These are phyloP conservation scores for Platyrinchus mystaceus DNA, from an alignment of 2,797 vertebrate species.

Conservation along the genomic window DNA sequence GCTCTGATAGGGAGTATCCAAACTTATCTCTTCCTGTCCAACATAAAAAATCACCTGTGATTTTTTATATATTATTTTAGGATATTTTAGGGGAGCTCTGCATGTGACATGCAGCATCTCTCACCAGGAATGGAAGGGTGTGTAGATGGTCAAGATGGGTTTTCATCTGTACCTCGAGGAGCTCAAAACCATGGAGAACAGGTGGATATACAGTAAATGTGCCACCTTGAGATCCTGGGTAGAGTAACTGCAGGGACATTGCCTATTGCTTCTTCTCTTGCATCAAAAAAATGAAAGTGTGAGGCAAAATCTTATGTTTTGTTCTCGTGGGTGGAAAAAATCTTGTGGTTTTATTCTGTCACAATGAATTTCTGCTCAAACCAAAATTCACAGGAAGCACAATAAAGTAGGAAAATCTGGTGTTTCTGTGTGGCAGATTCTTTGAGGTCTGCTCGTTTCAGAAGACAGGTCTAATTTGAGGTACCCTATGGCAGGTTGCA, in stretches of 20 bases:
- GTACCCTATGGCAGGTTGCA: background rate
- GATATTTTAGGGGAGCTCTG: background rate
- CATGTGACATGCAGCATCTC: background rate
- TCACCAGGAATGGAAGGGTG: background rate
- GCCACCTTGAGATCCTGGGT: background rate
- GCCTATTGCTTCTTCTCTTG: background rate
- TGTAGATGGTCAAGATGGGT: rapidly evolving
- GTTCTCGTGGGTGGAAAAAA: background rate
- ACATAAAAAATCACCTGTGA: background rate
- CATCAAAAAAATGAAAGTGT: background rate
- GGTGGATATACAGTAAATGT: rapidly evolving
- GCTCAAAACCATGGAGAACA: background rate
- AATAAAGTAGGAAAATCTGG: background rate
- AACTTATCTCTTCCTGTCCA: background rate
- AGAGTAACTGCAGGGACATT: background rate
- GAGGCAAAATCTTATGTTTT: background rate
- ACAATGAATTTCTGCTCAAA: background rate
- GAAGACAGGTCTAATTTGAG: background rate
- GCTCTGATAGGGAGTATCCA: background rate
- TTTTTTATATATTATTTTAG: background rate
- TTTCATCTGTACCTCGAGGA: background rate
- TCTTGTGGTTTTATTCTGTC: background rate
- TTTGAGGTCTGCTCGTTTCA: background rate
- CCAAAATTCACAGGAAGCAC: background rate
- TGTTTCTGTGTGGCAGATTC: background rate